Evolutionary conservation across 2,888 invertebrate genomes (phyloP), one percentile per base, ranked within the genome.

Genomic region (Himalopsyche anomala): DNA sequence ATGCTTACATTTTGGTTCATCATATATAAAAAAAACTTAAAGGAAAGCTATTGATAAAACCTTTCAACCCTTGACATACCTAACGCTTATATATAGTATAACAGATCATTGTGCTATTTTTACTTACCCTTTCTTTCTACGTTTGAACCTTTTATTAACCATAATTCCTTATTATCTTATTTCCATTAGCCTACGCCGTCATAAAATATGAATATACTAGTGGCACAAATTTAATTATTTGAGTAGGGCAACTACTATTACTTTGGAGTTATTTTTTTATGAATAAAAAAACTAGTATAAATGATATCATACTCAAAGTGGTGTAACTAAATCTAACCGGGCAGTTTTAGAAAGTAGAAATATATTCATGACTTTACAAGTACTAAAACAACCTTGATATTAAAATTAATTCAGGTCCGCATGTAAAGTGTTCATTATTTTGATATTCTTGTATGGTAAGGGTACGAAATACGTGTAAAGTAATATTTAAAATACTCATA

Each of bases 291-390:
- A 62, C 28, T 19, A 19, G 51, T 51, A 19, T 62, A 19, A 62
- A 62, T 62, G 11, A 62, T 62, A 12, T 51, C 8, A 2, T 15
- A 15, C 51, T 15, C 51, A 9, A 45, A 45, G 51, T 5, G 2
- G 51, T 51, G 51, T 51, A 51, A 51, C 15, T 51, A 15, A 51
- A 51, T 51, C 38, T 28, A 62, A 28, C 62, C 28, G 62, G 36
- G 36, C 74, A 12, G 36, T 36, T 74, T 36, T 74, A 74, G 74
- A 74, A 74, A 74, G 74, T 74, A 38, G 51, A 74, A 74, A 74
- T 36, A 12, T 74, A 36, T 15, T 74, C 74, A 74, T 74, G 74
- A 74, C 74, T 15, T 38, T 38, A 8, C 15, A 74, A 38, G 38
- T 4, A 8, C 74, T 2, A 36, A 28, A 74, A 5, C 12, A 74